Percentiles rank a stretch among this genome's conserved stretches.
Evolutionary conservation across 2,888 invertebrate genomes (phyloP).

Genomic region (Teleiodes luculella): DNA sequence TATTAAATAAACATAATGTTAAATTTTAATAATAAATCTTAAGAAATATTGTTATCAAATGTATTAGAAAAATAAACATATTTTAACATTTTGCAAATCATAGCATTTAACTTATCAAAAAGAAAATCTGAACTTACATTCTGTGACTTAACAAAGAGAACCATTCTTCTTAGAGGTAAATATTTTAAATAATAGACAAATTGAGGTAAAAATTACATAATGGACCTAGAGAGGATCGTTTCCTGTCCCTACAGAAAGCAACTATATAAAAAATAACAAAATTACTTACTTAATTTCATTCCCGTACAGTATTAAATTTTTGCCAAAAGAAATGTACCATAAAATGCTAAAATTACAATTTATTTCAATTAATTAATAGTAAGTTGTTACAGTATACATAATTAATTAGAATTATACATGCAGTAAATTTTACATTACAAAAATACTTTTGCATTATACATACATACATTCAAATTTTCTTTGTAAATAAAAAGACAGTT

Average conservation of each 20-base stretch:
- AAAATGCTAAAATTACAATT: conserved; percentile 66
- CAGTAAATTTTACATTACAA: conserved; percentile 70
- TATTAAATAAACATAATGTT: too few relatives aligned
- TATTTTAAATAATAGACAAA: neutral
- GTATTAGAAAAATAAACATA: neutral
- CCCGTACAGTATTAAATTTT: conserved; percentile 33
- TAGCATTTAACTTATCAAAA: neutral
- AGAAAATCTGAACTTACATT: neutral
- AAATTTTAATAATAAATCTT: too few relatives aligned
- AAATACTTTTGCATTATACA: conserved; percentile 59
- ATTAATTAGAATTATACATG: conserved; percentile 59
- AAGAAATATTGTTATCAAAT: too few relatives aligned
- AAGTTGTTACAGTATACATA: conserved; percentile 47
- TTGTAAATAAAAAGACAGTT: neutral
- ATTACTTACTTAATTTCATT: conserved; percentile 60
- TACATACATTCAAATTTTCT: conserved; percentile 30
- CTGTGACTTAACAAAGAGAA: neutral
- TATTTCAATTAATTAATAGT: conserved; percentile 53
- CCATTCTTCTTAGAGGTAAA: conserved; percentile 6
- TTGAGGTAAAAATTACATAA: conserved; percentile 16
- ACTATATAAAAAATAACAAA: conserved; percentile 38
- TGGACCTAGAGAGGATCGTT: conserved; percentile 65
- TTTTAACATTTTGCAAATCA: neutral
- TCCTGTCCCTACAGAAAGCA: conserved; percentile 70
- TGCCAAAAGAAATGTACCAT: conserved; percentile 39